These are phyloP conservation scores for Macrophya alboannulata DNA, from an alignment of 2,888 invertebrate genomes.

Conservation along the genomic window DNA sequence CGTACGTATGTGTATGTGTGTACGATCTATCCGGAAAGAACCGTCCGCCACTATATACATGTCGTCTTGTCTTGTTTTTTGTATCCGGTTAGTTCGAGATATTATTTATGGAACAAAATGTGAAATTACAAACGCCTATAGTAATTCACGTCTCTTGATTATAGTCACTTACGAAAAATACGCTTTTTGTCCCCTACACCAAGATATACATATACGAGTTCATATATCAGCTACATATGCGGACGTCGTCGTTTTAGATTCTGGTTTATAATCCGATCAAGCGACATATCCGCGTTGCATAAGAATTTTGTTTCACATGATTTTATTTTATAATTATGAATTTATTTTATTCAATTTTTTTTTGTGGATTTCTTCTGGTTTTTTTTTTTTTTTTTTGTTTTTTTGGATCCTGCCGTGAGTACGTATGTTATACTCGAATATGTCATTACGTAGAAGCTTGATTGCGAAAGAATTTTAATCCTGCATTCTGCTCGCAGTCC, in stretches of 20 bases:
- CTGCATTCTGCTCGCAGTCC: not conserved
- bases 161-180: not conserved
- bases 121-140: not conserved
- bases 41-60: not conserved
- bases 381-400: not conserved
- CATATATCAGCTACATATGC: too few species aligned
- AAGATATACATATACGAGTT: not conserved
- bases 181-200: not conserved
- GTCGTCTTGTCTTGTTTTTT: not conserved
- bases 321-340: not conserved
- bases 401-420: not conserved
- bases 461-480: conserved; percentile 25
- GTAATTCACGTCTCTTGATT: conserved; percentile 8
- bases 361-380: too few species aligned
- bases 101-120: conserved; percentile 47
- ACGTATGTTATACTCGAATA: not conserved
- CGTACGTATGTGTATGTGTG: not conserved
- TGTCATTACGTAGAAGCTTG: conserved; percentile 3
- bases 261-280: conserved; percentile 4
- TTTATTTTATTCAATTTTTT: not conserved
- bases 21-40: conserved; percentile 25
- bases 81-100: conserved; percentile 46
- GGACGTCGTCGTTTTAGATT: not conserved
- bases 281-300: not conserved
- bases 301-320: not conserved